phyloP scores from a whole-genome alignment of 2,113 vertebrate genomes.

The Suricata suricatta region DNA sequence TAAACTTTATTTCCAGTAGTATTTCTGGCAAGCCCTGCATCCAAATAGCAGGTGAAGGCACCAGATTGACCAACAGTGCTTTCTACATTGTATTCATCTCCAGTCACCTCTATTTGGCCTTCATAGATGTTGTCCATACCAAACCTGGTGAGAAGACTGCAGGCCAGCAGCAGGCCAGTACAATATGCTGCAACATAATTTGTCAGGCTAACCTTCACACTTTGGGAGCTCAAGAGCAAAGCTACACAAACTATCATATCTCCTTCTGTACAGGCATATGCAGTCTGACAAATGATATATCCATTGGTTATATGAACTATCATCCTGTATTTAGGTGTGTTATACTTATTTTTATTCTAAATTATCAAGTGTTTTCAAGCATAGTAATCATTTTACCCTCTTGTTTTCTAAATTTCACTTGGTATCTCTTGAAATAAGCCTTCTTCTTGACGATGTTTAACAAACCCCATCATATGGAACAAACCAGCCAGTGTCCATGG shows the following conservation, averaged over 20 bases:
- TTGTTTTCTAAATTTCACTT: neutral
- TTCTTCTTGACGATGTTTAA: neutral
- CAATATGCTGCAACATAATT: neutral
- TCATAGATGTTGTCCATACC: neutral
- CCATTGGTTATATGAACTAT: neutral
- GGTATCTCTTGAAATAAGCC: neutral
- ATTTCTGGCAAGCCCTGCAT: neutral
- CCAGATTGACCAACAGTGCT: neutral
- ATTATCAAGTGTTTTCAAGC: neutral
- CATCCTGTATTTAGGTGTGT: neutral
- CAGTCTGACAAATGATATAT: neutral
- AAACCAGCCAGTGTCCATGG: neutral
- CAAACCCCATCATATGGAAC: neutral
- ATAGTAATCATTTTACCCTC: neutral
- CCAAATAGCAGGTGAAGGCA: neutral
- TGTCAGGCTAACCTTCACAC: neutral
- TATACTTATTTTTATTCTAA: neutral
- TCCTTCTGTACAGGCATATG: neutral
- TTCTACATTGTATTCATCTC: neutral
- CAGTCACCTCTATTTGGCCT: neutral
- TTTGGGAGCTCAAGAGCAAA: neutral
- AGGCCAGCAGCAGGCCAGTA: neutral
- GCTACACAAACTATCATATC: neutral
- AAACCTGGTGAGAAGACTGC: neutral
- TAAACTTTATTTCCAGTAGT: neutral